Base-by-base conservation (phyloP, 30 jellyfish, hydroid and myxozoan genomes). In the Rhopilema esculentum region DNA sequence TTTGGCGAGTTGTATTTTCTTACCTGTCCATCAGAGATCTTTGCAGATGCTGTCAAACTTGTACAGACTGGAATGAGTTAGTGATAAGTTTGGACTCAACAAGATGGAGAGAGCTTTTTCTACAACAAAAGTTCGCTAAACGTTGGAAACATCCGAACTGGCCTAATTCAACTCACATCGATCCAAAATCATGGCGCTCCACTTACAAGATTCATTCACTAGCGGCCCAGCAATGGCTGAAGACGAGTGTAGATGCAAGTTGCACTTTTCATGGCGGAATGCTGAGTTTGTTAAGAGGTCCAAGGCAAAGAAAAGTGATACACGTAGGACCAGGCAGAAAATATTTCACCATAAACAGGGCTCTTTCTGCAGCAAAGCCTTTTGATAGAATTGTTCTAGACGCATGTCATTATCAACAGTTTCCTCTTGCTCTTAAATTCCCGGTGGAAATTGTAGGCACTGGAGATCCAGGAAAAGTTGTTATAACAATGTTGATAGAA, bases 121-220 rank as follows among this genome's bases (percentile, higher is more conserved):
- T 92, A 21, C 94, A 79, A 33, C 93, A 80, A 61, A 80, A 87
- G 28, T 72, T 32, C 26, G 87, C 90, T 6, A 92, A 82, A 75
- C 79, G 98, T 32, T 92, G 98, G 98, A 92, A 87, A 88, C 98
- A 86, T 52, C 98, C 98, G 16, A 75, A 86, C 77, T 92, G 98
- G 98, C 98, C 98, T 0, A 92, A 83, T 75, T 25, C 91, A 24
- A 61, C 92, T 1, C 88, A 87, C 19, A 66, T 67, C 27, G 89
- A 87, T 49, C 97, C 97, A 17, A 69, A 40, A 49, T 86, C 97
- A 29, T 92, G 98, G 98, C 87, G 88, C 48, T 67, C 77, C 52
- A 75, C 94, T 30, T 92, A 92, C 79, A 82, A 79, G 66, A 50
- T 67, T 26, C 92, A 81, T 63, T 80, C 93, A 40, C 67, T 63